Percentiles rank a stretch among this genome's conserved stretches.
These are phyloP conservation scores for Psittacara wagleri DNA, from an alignment of 2,113 vertebrate genomes.

Conservation along the genomic window DNA sequence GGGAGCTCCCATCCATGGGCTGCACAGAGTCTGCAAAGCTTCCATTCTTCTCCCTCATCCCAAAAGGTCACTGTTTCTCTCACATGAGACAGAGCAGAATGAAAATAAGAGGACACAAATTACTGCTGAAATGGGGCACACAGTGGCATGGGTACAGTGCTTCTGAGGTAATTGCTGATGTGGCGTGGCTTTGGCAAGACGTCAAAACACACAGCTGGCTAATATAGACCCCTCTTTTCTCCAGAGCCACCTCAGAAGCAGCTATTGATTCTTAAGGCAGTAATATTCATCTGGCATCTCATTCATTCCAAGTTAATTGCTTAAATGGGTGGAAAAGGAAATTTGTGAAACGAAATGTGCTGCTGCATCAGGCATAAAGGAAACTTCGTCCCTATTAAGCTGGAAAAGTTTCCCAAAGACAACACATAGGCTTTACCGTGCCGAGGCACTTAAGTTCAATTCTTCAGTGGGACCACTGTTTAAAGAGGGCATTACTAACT, in stretches of 20 bases:
- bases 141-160: neutral
- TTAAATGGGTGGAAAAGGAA: constrained; percentile 65
- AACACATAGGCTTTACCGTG: constrained; percentile 59
- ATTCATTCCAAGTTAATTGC: constrained; percentile 64
- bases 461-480: constrained; percentile 65
- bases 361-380: constrained; percentile 64
- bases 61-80: neutral
- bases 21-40: neutral
- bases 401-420: constrained; percentile 69
- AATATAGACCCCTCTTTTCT: constrained; percentile 17
- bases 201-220: neutral
- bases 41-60: neutral
- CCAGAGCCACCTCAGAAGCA: constrained; percentile 43
- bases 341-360: constrained; percentile 51
- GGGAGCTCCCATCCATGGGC: neutral
- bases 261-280: constrained; percentile 53
- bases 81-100: neutral
- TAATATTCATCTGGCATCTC: constrained; percentile 61
- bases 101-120: neutral
- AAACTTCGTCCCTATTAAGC: constrained; percentile 55
- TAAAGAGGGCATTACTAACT: constrained; percentile 32
- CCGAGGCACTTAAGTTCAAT: constrained; percentile 59
- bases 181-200: neutral
- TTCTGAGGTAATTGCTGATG: constrained; percentile 24
- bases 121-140: neutral